Base-by-base conservation (phyloP, 2,888 invertebrate genomes). In the Coleophora deauratella region DNA sequence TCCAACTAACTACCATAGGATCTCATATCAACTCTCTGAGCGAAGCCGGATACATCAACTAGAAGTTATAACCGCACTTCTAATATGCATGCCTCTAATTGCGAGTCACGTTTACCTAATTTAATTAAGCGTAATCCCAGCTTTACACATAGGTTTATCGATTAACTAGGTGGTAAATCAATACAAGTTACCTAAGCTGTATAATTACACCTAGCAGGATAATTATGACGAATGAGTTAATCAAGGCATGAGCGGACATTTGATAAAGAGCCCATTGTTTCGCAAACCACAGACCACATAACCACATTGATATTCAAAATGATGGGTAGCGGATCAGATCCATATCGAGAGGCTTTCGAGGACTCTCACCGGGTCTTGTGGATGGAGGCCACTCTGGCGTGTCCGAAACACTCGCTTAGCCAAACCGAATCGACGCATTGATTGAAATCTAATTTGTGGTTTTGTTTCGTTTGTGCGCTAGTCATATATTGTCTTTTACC, bases 261-360 rank as follows among this genome's bases (percentile, higher is more conserved):
- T 57, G 52, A 55, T 57, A 52, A 63, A 64, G 59, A 52, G 57
- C 50, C 57, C 57, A 63, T 70, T 67, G 69, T 70, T 66, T 63
- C 49, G 52, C 55, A 57, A 59, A 56, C 56, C 55, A 55, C 52
- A 10, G 38, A 27, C 10, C 37, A 28, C 28, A 47, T 45, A 21
- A 49, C 47, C 51, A 59, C 63, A 68, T 74, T 71, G 66, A 72
- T 69, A 71, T 61, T n/a, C 65, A 6, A 21, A 21, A 21, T 21
- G 3, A 21, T 21, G 6, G 21, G 21, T 21, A 21, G 57, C 59
- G 69, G 63, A 62, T 73, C 59, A 61, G 67, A 72, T 66, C 74
- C 74, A 65, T 68, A 68, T 74, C 61, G 66, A 73, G 71, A 67
- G 63, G 61, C 49, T 47, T 49, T 53, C 35, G 56, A 70, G 69